phyloP scores from a whole-genome alignment of 2,113 vertebrate genomes.

The Poeciliopsis retropinna region DNA sequence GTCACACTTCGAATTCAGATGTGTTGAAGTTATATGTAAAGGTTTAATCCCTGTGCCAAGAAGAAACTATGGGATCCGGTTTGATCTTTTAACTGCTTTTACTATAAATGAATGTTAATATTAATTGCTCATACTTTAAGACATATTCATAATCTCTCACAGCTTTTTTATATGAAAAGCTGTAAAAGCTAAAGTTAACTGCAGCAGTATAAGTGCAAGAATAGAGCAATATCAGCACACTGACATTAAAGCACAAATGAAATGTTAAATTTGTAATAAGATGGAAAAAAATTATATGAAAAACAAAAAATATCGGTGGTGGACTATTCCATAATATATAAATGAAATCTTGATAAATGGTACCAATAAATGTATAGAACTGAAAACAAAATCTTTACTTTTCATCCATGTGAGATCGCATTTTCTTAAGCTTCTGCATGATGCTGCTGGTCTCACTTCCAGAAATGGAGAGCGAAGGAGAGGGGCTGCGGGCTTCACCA shows the following conservation, averaged over 20 bases:
- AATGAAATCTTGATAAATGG: background rate
- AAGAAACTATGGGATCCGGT: no score
- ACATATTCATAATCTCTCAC: no score
- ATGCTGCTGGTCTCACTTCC: conserved; percentile 98
- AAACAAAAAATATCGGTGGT: background rate
- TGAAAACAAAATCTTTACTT: conserved; percentile 83
- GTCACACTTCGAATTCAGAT: no score
- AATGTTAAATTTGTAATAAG: background rate
- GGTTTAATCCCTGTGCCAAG: no score
- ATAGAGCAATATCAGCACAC: background rate
- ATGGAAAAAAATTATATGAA: background rate
- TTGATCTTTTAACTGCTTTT: no score
- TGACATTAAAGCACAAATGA: background rate
- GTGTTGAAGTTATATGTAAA: no score
- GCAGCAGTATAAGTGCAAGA: background rate
- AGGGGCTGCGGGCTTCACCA: conserved; percentile 88
- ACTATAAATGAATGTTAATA: no score
- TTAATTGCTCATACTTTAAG: no score
- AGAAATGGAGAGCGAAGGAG: conserved; percentile 88
- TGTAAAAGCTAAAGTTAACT: background rate
- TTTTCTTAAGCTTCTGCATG: conserved; percentile 98
- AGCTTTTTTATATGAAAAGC: no score
- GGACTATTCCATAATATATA: background rate
- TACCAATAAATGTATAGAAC: background rate
- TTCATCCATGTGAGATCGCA: conserved; percentile 96